Evolutionary conservation across 2,797 vertebrate species (phyloP).

Genomic region (Melopsittacus undulatus): DNA sequence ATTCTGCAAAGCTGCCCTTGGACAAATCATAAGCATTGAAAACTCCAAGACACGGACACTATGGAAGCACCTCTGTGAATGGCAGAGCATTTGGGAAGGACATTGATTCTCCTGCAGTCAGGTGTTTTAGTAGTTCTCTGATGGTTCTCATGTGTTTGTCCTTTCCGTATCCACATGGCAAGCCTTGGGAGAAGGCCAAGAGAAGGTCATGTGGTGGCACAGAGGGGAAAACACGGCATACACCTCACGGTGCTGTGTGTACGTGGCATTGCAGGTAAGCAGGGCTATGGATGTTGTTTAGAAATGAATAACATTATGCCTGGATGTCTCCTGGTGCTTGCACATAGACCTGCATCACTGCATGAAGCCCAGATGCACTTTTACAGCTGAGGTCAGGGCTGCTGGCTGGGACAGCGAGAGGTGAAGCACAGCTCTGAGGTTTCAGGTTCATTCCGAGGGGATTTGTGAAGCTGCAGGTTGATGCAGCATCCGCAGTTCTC

Average conservation of each 20-base stretch:
- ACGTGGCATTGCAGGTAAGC: fast-evolving
- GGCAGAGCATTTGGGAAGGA: neutral
- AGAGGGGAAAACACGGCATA: fast-evolving
- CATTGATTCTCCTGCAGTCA: neutral
- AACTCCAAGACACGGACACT: neutral
- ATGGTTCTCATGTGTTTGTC: neutral
- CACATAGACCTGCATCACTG: fast-evolving
- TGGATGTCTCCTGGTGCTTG: neutral
- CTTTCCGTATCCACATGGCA: neutral
- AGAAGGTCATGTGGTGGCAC: neutral
- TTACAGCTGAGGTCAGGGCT: neutral
- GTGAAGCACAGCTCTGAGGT: neutral
- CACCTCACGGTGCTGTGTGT: fast-evolving
- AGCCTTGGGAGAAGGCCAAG: neutral
- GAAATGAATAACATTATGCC: neutral
- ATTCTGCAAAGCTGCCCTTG: conserved; percentile 12
- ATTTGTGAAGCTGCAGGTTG: fast-evolving
- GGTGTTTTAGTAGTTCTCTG: neutral
- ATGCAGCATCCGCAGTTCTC: fast-evolving
- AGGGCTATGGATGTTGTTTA: fast-evolving
- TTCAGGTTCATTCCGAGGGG: fast-evolving
- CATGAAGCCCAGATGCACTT: neutral
- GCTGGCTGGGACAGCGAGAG: neutral
- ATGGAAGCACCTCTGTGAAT: neutral
- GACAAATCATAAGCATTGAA: neutral